Evolutionary conservation across 2,797 vertebrate genomes (phyloP), one percentile per base, ranked within the genome.

Genomic region (Botia kubotai): DNA sequence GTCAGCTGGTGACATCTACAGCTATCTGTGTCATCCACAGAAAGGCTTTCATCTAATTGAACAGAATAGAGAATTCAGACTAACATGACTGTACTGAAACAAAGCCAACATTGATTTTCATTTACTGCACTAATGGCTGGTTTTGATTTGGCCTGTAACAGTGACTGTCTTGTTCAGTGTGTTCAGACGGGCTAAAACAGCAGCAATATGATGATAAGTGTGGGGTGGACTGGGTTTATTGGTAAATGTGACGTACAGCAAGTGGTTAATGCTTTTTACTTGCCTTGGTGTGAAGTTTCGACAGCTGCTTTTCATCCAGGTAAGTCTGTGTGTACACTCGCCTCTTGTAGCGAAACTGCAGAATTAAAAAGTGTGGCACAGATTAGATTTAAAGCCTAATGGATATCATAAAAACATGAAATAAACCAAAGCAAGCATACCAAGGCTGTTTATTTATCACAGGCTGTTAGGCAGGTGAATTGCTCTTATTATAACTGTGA

Each of bases 281-380:
- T 95, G 98, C 97, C 97, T 99, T 99, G 0, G 97, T 99, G 84
- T 99, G 97, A 80, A 99, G 95, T 91, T 98, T 99, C 23, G 96
- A 96, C 87, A 99, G 94, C 91, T 98, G 97, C 88, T 98, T 98
- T 90, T 99, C 97, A 82, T 99, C 97, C 88, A 98, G 91, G 90
- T 97, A 89, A 29, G 94, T 92, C 93, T 99, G 97, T 81, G 95
- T 96, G 90, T 99, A 99, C 72, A 99, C 95, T 33, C 97, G 94
- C 84, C 97, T 94, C 88, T 99, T 99, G 91, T 99, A 99, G 77
- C 97, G 97, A 87, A 99, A 99, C 97, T 99, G 93, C 68, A 85
- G 87, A 88, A 92, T 66, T 81, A 82, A 89, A 33, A 43, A 85
- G 72, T 82, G 77, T 66, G 84, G 72, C 72, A 16, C 57, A 29